A percentile compares a stretch with the other conserved stretches of the same genome.
phyloP scores from a whole-genome alignment of 1,140 invertebrate species.

The Ips typographus region DNA sequence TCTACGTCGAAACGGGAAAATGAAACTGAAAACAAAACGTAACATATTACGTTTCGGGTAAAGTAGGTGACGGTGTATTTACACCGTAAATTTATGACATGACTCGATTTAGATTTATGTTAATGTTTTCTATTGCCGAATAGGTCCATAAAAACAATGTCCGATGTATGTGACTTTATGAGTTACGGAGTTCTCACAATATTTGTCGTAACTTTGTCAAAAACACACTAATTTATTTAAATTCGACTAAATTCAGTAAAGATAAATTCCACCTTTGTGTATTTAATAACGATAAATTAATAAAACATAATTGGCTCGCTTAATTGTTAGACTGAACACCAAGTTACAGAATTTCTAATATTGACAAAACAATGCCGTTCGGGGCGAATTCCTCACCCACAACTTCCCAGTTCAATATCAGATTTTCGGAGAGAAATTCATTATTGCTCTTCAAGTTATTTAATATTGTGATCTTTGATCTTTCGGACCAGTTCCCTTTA shows the following conservation, averaged over 20 bases:
- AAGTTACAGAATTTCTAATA: constrained; percentile 9
- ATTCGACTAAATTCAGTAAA: no score
- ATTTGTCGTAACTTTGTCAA: no score
- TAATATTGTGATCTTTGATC: constrained; percentile 9
- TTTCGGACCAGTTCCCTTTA: constrained; percentile 2
- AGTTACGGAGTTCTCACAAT: no score
- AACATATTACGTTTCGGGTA: constrained; percentile 26
- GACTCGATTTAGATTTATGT: constrained; percentile 21
- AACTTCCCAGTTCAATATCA: constrained; percentile 14
- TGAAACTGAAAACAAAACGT: constrained; percentile 34
- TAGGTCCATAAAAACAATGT: no score
- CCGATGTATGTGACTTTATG: no score
- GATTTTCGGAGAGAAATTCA: constrained; percentile 11
- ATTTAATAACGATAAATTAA: not conserved
- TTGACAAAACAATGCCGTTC: constrained; percentile 11
- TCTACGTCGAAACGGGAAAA: constrained; percentile 40
- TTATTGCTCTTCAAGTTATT: constrained; percentile 4
- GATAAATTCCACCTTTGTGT: no score
- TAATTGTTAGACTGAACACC: not conserved
- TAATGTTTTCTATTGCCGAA: not conserved
- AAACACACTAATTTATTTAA: no score
- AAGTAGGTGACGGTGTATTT: constrained; percentile 23
- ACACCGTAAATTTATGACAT: constrained; percentile 18
- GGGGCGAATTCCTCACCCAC: constrained; percentile 4
- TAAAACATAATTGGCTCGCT: not conserved